Evolutionary conservation across 2,888 invertebrate genomes (phyloP).

Genomic region (Cephus spinipes): DNA sequence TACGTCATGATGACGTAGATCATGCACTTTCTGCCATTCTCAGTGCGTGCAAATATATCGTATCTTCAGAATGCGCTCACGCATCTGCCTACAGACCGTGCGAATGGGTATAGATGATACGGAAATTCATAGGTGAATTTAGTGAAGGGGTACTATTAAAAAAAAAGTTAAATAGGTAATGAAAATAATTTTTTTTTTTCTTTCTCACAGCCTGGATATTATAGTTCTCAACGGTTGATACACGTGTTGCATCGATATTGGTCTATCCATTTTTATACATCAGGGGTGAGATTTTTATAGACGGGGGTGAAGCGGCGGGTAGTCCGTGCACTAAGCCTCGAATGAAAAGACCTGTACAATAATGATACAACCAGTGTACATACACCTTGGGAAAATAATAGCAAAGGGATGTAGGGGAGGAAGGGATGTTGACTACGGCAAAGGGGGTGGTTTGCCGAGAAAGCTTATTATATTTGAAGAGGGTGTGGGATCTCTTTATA

Average conservation of each 20-base stretch:
- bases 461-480: slow-evolving; percentile 56
- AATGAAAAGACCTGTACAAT: slow-evolving; percentile 32
- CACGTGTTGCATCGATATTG: not conserved
- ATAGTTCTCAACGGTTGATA: not conserved
- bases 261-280: not conserved
- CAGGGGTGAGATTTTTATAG: not conserved
- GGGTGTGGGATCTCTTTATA: slow-evolving; percentile 52
- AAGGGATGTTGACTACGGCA: not conserved
- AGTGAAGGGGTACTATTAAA: not conserved
- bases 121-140: too few relatives aligned
- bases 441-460: slow-evolving; percentile 6
- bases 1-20: not conserved
- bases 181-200: not conserved
- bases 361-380: slow-evolving; percentile 28
- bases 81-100: not conserved
- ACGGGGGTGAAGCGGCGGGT: not conserved
- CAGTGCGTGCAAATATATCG: not conserved
- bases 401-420: not conserved
- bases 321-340: not conserved
- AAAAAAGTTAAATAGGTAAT: not conserved
- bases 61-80: not conserved
- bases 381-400: not conserved
- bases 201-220: not conserved
- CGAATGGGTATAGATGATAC: too few relatives aligned
- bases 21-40: not conserved